Evolutionary conservation across 2,888 invertebrate species (phyloP).

Genomic region (Eristalis tenax): DNA sequence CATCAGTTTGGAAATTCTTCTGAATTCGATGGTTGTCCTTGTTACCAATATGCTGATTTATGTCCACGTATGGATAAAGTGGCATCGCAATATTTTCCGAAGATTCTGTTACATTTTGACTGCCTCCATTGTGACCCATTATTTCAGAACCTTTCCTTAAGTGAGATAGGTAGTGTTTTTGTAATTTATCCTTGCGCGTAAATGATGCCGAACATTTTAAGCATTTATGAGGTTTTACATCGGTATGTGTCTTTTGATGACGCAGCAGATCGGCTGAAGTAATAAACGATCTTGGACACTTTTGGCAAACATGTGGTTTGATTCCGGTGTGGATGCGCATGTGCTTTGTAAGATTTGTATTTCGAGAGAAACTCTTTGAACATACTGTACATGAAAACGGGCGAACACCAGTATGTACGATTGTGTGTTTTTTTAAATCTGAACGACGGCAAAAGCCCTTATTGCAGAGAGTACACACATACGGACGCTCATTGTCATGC

Average conservation of each 20-base stretch:
- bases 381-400: slow-evolving; percentile 89
- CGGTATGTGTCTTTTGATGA: slow-evolving; percentile 86
- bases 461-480: slow-evolving; percentile 86
- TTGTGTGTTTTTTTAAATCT: slow-evolving; percentile 88
- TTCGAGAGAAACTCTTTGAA: slow-evolving; percentile 88
- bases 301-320: slow-evolving; percentile 87
- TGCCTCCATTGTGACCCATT: slow-evolving; percentile 57
- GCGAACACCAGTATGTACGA: slow-evolving; percentile 89
- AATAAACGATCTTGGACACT: slow-evolving; percentile 88
- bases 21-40: not conserved
- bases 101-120: slow-evolving; percentile 54
- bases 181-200: slow-evolving; percentile 86
- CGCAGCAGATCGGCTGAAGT: slow-evolving; percentile 86
- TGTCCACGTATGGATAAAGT: slow-evolving; percentile 75
- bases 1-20: not conserved
- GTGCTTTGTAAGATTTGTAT: slow-evolving; percentile 89
- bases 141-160: slow-evolving; percentile 76
- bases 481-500: slow-evolving; percentile 87
- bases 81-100: slow-evolving; percentile 59
- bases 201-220: slow-evolving; percentile 86
- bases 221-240: slow-evolving; percentile 86
- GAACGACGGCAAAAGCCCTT: slow-evolving; percentile 87
- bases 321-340: slow-evolving; percentile 87
- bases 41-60: slow-evolving; percentile 43
- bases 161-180: slow-evolving; percentile 86